Evolutionary conservation across 2,797 vertebrate species (phyloP).

Genomic region (Thaleichthys pacificus): DNA sequence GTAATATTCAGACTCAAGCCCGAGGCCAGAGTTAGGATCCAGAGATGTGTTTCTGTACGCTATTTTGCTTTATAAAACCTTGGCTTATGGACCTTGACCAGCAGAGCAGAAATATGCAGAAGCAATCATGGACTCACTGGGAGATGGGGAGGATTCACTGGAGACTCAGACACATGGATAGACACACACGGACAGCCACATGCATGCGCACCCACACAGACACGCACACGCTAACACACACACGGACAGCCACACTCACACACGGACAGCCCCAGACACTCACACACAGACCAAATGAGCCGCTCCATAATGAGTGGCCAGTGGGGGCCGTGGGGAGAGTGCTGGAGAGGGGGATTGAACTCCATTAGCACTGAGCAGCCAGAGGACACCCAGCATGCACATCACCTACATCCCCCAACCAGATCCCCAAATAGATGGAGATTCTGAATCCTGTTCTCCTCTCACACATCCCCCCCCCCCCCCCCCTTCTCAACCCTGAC

Average conservation of each 20-base stretch:
- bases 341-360: conserved; percentile 46
- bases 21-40: no score
- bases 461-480: neutral
- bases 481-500: conserved; percentile 54
- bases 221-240: neutral
- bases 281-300: conserved; percentile 44
- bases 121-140: conserved; percentile 17
- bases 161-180: neutral
- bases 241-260: neutral
- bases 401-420: conserved; percentile 49
- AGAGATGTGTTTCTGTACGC: neutral
- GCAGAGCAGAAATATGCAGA: conserved; percentile 17
- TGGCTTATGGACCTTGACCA: conserved; percentile 8
- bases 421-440: conserved; percentile 45
- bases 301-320: conserved; percentile 50
- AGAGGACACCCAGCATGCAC: conserved; percentile 60
- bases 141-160: neutral
- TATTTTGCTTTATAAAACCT: conserved; percentile 15
- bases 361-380: conserved; percentile 63
- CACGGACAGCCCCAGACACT: neutral
- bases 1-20: no score
- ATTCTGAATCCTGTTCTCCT: conserved; percentile 53
- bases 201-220: neutral
- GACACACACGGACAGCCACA: neutral
- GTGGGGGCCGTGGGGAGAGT: conserved; percentile 26